Base-by-base conservation (phyloP, 1,140 invertebrate species). In the Anastrepha obliqua region DNA sequence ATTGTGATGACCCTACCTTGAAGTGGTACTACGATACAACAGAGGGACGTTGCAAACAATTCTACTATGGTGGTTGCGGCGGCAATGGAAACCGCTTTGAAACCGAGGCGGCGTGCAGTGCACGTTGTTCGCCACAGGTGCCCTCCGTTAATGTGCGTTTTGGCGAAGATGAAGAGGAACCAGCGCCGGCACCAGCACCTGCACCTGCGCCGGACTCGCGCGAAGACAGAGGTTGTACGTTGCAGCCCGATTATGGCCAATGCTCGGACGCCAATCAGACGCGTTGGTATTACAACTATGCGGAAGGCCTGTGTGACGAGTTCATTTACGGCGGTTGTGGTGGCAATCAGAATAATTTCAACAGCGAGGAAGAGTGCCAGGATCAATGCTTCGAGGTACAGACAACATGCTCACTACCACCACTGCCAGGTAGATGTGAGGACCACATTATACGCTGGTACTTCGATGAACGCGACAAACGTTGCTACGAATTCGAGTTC, bases 291-390 rank as follows among this genome's bases (percentile, higher is more conserved):
- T 99, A 98, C 93, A 96, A 98, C 91, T 94, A 95, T 29, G 89
- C 93, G 58, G 95, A 96, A 62, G 97, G 97, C 51, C 94, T 96
- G 17, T 99, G 98, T 93, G 96, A 96, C 87, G 95, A 96, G 89
- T 99, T 99, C 93, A 93, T 94, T 5, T 99, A 97, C 90, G 95
- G 96, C 0, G 98, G 98, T 74, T 98, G 98, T 90, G 95, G 95
- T 13, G 97, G 97, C 67, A 99, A 99, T 92, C 94, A 95, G 86
- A 99, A 99, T 92, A 96, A 97, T 90, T 99, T 98, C 94, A 94
- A 95, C 64, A 95, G 94, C 29, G 94, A 95, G 62, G 95, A 97
- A 64, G 95, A 97, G 90, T 99, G 98, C 94, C 95, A 97, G 89
- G 94, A 95, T 87, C 95, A 95, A 81, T 99, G 98, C 93, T 94